phyloP scores from a whole-genome alignment of 2,888 invertebrate species.

The Troilus luridus region DNA sequence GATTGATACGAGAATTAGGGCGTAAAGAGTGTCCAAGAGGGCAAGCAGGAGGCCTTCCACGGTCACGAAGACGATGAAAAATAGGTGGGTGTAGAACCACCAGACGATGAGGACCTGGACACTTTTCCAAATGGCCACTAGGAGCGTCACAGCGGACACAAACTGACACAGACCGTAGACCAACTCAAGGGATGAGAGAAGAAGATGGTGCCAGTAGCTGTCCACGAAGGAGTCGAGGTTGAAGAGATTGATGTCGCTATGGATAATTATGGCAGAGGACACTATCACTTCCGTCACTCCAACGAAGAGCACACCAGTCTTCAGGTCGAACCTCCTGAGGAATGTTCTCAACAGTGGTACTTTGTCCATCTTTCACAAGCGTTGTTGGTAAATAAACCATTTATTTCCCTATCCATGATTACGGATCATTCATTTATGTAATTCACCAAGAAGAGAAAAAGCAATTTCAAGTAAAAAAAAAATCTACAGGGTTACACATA shows the following conservation, averaged over 20 bases:
- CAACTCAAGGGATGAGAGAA: background rate
- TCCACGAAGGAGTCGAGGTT: background rate
- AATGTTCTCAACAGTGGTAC: background rate
- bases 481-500: background rate
- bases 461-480: background rate
- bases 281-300: background rate
- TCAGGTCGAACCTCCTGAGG: background rate
- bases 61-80: background rate
- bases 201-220: background rate
- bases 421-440: background rate
- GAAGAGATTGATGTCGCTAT: background rate
- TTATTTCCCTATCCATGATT: background rate
- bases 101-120: background rate
- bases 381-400: background rate
- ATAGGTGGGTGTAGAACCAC: background rate
- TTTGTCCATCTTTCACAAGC: background rate
- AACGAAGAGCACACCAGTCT: background rate
- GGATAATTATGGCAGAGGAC: background rate
- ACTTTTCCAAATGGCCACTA: background rate
- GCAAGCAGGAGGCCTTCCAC: slow-evolving; percentile 15
- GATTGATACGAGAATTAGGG: background rate
- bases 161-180: background rate
- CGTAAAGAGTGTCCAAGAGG: background rate
- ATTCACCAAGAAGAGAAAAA: too few relatives aligned
- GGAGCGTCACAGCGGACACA: background rate